Base-by-base conservation (phyloP, 2,113 vertebrate species). In the Rhipidura dahli region DNA sequence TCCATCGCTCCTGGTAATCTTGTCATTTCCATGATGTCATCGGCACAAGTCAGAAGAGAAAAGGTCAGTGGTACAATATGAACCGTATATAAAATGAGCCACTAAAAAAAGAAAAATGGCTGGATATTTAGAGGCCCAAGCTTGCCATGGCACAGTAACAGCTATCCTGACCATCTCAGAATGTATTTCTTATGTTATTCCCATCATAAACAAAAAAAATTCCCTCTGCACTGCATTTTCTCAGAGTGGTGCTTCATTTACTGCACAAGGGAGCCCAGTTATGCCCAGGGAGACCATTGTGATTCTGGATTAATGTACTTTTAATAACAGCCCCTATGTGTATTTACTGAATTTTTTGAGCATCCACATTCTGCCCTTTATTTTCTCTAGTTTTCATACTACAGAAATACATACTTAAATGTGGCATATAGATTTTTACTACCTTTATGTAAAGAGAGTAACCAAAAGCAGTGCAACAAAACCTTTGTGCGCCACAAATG, bases 1-100 rank as follows among this genome's bases (percentile, higher is more conserved):
- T 93, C 95, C 68, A 85, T 69, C 3, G 45, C 23, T 96, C 60
- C 86, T 82, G 83, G 80, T 94, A 96, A 77, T 92, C 94, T 93
- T 96, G 93, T 90, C 85, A 71, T 90, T 93, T 90, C 77, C 90
- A 35, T 92, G 95, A 95, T 82, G 75, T 95, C 87, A 96, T 86
- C 91, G 95, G 87, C 26, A 1, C 83, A 79, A 95, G 92, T 83
- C 80, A 94, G 93, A 91, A 85, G 59, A 95, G 93, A 94, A 97
- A 96, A 96, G 71, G 84, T 97, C 77, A 88, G 77, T 88, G 39
- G 86, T 76, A 82, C 93, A 92, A 75, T 94, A 96, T 75, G 73
- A 59, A 79, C 83, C 2, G 60, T 95, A 93, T 91, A 57, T 91
- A 96, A 90, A 96, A 83, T 31, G 63, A 96, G 84, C 87, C 20